Evolutionary conservation across 2,797 vertebrate species (phyloP).

Genomic region (Rallus crepitans): DNA sequence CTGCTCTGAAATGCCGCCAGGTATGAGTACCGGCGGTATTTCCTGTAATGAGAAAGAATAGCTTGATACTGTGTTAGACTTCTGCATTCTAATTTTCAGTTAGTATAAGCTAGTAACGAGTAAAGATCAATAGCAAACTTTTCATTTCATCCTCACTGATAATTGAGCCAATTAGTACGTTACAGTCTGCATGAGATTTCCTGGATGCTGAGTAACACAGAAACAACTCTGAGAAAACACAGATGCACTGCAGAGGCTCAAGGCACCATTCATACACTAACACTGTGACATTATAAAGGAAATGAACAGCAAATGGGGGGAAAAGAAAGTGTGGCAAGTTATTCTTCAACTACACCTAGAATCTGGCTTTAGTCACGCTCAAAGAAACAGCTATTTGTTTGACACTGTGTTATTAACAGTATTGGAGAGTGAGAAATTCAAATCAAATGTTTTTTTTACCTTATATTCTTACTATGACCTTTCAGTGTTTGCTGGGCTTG

Average conservation of each 20-base stretch:
- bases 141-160: neutral
- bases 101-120: neutral
- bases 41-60: neutral
- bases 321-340: neutral
- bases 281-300: neutral
- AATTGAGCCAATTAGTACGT: neutral
- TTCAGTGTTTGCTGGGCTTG: slow-evolving; percentile 11
- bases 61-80: neutral
- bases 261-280: neutral
- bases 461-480: slow-evolving; percentile 3
- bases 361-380: slow-evolving; percentile 10
- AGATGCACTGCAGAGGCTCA: neutral
- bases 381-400: neutral
- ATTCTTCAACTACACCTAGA: neutral
- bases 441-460: neutral
- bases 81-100: neutral
- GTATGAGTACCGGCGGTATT: neutral
- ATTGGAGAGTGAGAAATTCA: slow-evolving; percentile 8
- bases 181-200: neutral
- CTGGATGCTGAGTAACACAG: neutral
- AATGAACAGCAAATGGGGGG: neutral
- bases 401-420: neutral
- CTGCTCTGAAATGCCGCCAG: neutral
- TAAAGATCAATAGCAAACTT: slow-evolving; percentile 2
- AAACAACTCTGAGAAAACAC: neutral